Percentiles rank a stretch among this genome's conserved stretches.
These are phyloP conservation scores for Erebia palarica DNA, from an alignment of 2,888 invertebrate species.

Conservation along the genomic window DNA sequence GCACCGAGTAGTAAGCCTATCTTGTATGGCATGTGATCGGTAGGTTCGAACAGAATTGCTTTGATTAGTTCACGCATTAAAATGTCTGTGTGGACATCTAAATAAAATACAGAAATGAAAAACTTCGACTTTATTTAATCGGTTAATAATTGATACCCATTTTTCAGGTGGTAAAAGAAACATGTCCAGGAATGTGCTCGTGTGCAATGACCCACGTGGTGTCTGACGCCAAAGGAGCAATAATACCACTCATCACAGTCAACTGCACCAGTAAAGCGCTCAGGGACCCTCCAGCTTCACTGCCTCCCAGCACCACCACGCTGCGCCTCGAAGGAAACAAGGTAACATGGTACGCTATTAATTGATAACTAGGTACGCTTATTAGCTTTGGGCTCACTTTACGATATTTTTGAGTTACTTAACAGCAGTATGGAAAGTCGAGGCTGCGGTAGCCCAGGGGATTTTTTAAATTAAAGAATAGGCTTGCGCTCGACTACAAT, in stretches of 20 bases:
- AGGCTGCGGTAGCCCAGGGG: no score
- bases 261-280: slow-evolving; percentile 84
- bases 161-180: slow-evolving; percentile 76
- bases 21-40: no score
- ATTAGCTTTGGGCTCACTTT: slow-evolving; percentile 26
- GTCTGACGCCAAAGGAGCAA: slow-evolving; percentile 66
- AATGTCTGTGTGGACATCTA: no score
- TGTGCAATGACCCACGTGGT: slow-evolving; percentile 86
- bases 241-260: slow-evolving; percentile 86
- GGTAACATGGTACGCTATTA: slow-evolving; percentile 63
- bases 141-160: background rate
- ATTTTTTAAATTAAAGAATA: no score
- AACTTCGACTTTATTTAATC: no score
- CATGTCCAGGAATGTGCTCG: slow-evolving; percentile 84
- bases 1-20: no score
- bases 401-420: no score
- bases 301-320: slow-evolving; percentile 86
- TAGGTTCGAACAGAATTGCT: no score
- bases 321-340: slow-evolving; percentile 85
- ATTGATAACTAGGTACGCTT: background rate
- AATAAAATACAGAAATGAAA: no score
- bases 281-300: slow-evolving; percentile 79
- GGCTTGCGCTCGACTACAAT: no score
- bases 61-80: no score
- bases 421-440: no score